Evolutionary conservation across 2,888 invertebrate genomes (phyloP).

Genomic region (Tetranychus piercei): DNA sequence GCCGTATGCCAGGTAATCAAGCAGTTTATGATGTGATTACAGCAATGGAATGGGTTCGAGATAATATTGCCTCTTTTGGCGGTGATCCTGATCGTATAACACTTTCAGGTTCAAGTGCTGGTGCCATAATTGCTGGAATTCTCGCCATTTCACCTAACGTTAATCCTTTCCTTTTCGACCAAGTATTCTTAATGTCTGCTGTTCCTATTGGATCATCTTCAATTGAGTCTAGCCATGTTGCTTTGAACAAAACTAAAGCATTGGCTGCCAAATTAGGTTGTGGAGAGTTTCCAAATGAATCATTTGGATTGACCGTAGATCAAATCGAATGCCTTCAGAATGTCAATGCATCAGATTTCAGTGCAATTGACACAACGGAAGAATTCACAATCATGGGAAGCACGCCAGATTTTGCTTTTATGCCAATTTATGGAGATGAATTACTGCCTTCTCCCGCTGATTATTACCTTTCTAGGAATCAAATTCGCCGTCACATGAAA

Average conservation of each 20-base stretch:
- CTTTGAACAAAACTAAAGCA: not conserved
- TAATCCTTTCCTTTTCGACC: conserved; percentile 8
- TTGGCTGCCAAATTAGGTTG: not conserved
- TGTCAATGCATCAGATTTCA: not conserved
- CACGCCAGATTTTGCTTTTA: not conserved
- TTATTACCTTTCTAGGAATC: not conserved
- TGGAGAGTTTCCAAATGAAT: not conserved
- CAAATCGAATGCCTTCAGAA: not conserved
- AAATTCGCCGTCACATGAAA: not conserved
- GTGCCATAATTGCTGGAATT: conserved; percentile 16
- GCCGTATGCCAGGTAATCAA: conserved; percentile 10
- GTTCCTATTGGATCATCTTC: conserved; percentile 10
- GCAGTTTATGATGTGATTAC: conserved; percentile 16
- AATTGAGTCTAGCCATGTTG: not conserved
- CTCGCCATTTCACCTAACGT: conserved; percentile 12
- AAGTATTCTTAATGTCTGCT: conserved; percentile 18
- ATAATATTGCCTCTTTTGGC: conserved; percentile 24
- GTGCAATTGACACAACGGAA: not conserved
- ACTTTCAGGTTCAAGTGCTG: conserved; percentile 23
- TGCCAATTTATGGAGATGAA: not conserved
- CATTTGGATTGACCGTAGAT: not conserved
- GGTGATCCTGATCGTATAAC: conserved; percentile 24
- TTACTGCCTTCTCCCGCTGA: not conserved
- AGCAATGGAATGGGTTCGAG: conserved; percentile 19
- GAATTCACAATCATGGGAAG: not conserved